These are phyloP conservation scores for Xenotilapia longispinis DNA, from an alignment of 2,113 vertebrate species.

Conservation along the genomic window DNA sequence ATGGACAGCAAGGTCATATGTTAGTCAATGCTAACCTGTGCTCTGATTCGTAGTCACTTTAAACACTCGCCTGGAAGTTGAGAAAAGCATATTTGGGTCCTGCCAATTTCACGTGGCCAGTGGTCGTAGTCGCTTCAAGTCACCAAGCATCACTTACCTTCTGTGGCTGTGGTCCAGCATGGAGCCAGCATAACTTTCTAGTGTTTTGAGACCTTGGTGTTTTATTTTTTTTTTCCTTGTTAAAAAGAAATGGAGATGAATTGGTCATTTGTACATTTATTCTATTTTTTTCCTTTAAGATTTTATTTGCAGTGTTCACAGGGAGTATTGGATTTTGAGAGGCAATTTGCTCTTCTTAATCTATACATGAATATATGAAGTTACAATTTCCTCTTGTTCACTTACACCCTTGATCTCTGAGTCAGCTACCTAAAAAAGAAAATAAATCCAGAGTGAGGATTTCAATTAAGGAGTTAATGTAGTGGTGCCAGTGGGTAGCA, in stretches of 20 bases:
- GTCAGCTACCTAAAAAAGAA: not conserved
- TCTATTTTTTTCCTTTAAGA: not conserved
- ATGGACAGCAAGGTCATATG: not conserved
- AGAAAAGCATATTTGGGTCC: not conserved
- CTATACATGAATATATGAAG: not conserved
- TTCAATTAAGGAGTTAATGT: slow-evolving; percentile 23
- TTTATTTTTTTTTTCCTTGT: not conserved
- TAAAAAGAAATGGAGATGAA: not conserved
- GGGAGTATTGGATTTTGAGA: not conserved
- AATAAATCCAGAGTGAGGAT: not conserved
- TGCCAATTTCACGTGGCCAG: not conserved
- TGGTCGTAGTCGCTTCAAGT: not conserved
- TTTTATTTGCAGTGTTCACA: not conserved
- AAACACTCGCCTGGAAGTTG: not conserved
- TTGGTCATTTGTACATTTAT: not conserved
- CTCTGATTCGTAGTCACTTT: not conserved
- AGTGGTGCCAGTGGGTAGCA: not conserved
- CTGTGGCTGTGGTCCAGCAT: not conserved
- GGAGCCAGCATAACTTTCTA: not conserved
- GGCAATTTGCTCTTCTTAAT: not conserved
- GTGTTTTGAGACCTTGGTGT: not conserved
- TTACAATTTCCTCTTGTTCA: not conserved
- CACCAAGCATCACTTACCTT: not conserved
- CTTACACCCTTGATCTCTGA: not conserved
- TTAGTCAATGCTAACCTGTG: not conserved